Evolutionary conservation across 2,113 vertebrate species (phyloP), one percentile per base, ranked within the genome.

Genomic region (Prietella phreatophila): DNA sequence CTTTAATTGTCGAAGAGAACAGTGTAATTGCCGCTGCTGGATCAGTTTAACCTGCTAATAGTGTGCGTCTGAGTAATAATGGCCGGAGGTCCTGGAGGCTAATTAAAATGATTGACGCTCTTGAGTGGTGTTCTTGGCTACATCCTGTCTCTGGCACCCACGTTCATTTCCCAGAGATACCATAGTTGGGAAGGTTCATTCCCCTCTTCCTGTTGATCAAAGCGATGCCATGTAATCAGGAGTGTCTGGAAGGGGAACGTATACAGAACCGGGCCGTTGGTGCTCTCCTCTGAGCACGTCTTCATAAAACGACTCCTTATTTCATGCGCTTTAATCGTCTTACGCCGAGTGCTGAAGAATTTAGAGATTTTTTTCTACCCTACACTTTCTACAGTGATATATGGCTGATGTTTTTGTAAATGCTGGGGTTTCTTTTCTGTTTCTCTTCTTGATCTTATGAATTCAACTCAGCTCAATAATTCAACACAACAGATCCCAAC

Each of bases 31-130:
- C 88, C 58, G 88, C 76, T 87, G 88, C 65, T 75, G 19, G 20
- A 55, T 80, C 60, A 86, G 61, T 90, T 92, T 92, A 92, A 93
- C 22, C 36, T 89, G 88, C 65, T 90, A 88, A 91, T 92, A 90
- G 89, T 88, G 81, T 84, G 58, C 58, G 50, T 39, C 30, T 61
- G 88, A 89, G 67, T 88, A 86, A 90, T 89, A 89, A 75, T 78
- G 85, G 83, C 80, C 82, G 33, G 84, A 42, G 73, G 88, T 80
- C 84, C 36, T 8, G 73, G 88, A 85, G 89, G 85, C 27, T 89
- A 89, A 91, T 90, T 79, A 90, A 85, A 92, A 19, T 15, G 50
- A 36, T 33, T 85, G 87, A 56, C 19, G 56, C 61, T 58, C 73
- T 60, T 63, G 78, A 63, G 15, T 67, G 76, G 84, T 82, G 58